Base-by-base conservation (phyloP, 2,888 invertebrate genomes). In the Drosophila greeni region DNA sequence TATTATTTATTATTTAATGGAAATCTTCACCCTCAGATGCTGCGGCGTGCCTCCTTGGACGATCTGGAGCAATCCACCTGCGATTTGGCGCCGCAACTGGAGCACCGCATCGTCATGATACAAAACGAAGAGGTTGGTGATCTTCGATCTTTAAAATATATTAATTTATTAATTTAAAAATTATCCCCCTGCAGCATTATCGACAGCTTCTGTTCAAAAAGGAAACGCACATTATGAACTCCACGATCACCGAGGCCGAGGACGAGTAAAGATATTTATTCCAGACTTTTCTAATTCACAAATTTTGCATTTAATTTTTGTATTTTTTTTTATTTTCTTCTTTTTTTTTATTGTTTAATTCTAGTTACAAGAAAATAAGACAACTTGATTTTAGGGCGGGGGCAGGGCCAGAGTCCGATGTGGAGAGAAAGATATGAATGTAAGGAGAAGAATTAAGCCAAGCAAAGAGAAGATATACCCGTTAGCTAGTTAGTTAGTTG, bases 51-150 rank as follows among this genome's bases (percentile, higher is more conserved):
- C 6, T 95, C 94, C 0, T 86, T 95, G 39, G 95, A 95, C 79
- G 95, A 95, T 76, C 89, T 95, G 53, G 97, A 97, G 85, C 93
- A 94, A 74, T 93, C 94, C 81, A 93, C 94, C 1, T 95, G 95
- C 86, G 94, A 94, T 72, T 89, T 97, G 70, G 93, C 95, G 33
- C 97, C 97, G 0, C 92, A 92, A 86, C 89, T 94, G 2, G 96
- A 97, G 82, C 94, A 95, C 80, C 90, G 97, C 76, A 97, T 97
- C 74, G 90, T 95, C 16, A 89, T 94, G 26, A 91, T 95, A 34
- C 92, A 91, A 78, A 93, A 91, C 72, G 92, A 93, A 34, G 94
- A 95, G 91, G 95, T 95, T 86, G 2, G 4, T 5, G 2, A 18
- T 2, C 14, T n/a, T 4, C 2, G 4, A 1, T 3, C n/a, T 7